Evolutionary conservation across 53 echinoderm and acorn worm species (phyloP).

Genomic region (Arbacia lixula): DNA sequence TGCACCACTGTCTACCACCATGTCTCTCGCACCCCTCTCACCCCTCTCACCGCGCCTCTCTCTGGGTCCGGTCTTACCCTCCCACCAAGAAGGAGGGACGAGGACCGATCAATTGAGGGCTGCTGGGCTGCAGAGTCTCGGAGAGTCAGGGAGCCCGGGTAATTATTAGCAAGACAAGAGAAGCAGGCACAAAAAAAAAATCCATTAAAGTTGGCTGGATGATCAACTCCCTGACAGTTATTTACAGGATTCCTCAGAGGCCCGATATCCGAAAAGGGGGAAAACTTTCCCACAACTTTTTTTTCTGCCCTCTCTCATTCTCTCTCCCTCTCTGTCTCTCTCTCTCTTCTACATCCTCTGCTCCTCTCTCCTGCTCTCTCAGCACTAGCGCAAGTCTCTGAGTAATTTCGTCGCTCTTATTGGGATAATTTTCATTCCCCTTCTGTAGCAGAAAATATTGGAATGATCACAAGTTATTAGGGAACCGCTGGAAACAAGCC

Average conservation of each 20-base stretch:
- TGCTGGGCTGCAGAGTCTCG: too few relatives aligned
- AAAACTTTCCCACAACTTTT: constrained; percentile 51
- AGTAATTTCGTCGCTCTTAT: constrained; percentile 31
- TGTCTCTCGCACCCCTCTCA: too few relatives aligned
- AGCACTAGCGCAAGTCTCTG: constrained; percentile 9
- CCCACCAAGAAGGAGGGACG: too few relatives aligned
- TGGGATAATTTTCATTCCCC: constrained; percentile 9
- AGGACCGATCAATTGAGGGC: constrained; percentile 9
- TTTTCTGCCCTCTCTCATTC: not conserved
- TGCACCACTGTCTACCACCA: not conserved
- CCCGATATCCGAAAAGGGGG: constrained; percentile 23
- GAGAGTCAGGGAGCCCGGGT: not conserved
- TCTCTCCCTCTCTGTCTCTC: not conserved
- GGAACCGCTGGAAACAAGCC: constrained; percentile 35
- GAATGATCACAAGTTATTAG: constrained; percentile 42
- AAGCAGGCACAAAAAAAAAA: constrained; percentile 3
- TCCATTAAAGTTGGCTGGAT: constrained; percentile 7
- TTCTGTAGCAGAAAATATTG: constrained; percentile 7
- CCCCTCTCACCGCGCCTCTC: too few relatives aligned
- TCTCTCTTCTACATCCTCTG: not conserved
- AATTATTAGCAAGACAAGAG: constrained; percentile 47
- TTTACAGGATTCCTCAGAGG: constrained; percentile 5
- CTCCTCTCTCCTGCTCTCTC: too few relatives aligned
- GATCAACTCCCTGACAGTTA: constrained; percentile 34
- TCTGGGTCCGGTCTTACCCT: too few relatives aligned